These are phyloP conservation scores for Epizoanthus scotinus DNA, from an alignment of 92 coral and sea anemone species.

Conservation along the genomic window DNA sequence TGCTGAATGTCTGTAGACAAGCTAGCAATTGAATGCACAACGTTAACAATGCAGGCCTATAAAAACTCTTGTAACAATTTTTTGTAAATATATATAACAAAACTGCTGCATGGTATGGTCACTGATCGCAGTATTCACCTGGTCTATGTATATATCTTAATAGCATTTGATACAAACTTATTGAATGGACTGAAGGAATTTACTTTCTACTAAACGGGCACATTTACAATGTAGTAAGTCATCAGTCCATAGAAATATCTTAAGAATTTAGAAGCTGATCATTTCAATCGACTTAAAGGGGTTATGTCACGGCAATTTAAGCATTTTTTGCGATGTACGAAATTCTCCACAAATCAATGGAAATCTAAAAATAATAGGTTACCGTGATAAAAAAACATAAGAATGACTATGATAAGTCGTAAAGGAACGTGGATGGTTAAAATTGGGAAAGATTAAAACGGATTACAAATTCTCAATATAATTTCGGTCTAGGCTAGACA, in stretches of 20 bases:
- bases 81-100: not conserved
- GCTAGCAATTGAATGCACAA: not conserved
- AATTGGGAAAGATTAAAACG: no score
- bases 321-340: no score
- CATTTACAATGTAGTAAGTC: not conserved
- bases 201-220: not conserved
- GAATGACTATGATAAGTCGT: no score
- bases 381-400: no score
- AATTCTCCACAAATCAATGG: no score
- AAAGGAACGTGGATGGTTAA: no score
- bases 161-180: not conserved
- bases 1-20: no score
- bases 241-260: not conserved
- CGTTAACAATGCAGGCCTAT: not conserved
- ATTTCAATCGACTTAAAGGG: slow-evolving; percentile 3
- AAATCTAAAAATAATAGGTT: no score
- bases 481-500: no score
- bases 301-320: no score
- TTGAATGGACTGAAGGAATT: slow-evolving; percentile 16
- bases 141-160: not conserved
- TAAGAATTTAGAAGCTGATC: not conserved
- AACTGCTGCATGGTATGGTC: not conserved
- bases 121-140: not conserved
- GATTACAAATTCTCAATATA: no score
- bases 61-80: slow-evolving; percentile 12